These are phyloP conservation scores for Pomacea canaliculata DNA, from an alignment of 2,888 invertebrate genomes.

Conservation along the genomic window DNA sequence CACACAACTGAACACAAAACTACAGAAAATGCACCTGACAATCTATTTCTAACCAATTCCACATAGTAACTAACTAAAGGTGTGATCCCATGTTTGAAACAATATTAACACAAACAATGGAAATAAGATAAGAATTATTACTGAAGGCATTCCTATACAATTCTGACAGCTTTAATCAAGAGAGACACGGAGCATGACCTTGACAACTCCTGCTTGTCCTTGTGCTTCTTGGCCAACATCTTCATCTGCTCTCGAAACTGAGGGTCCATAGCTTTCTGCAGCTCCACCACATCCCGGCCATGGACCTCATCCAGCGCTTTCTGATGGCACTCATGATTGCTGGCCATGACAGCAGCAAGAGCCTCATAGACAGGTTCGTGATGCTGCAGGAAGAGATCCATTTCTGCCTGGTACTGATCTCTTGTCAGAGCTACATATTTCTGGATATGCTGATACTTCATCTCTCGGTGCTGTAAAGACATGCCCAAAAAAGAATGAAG, in stretches of 20 bases:
- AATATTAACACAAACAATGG: too few species aligned
- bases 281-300: constrained; percentile 67
- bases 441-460: constrained; percentile 64
- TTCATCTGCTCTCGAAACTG: constrained; percentile 90
- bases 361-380: constrained; percentile 77
- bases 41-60: too few species aligned
- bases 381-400: constrained; percentile 85
- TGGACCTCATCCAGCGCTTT: constrained; percentile 72
- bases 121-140: too few species aligned
- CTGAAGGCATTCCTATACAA: too few species aligned
- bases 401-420: constrained; percentile 80
- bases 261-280: constrained; percentile 83
- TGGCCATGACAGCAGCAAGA: constrained; percentile 50
- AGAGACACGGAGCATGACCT: constrained; percentile 51
- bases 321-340: constrained; percentile 48
- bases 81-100: too few species aligned
- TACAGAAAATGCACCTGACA: too few species aligned
- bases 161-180: too few species aligned
- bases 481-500: neutral
- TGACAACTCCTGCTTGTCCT: constrained; percentile 89
- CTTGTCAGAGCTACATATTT: constrained; percentile 62
- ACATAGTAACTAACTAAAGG: too few species aligned
- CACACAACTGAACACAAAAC: too few species aligned
- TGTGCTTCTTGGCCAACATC: constrained; percentile 85
- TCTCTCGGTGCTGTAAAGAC: constrained; percentile 59